Percentiles rank a stretch among this genome's conserved stretches.
Evolutionary conservation across 2,888 invertebrate species (phyloP).

Genomic region (Bruchidius siliquastri): DNA sequence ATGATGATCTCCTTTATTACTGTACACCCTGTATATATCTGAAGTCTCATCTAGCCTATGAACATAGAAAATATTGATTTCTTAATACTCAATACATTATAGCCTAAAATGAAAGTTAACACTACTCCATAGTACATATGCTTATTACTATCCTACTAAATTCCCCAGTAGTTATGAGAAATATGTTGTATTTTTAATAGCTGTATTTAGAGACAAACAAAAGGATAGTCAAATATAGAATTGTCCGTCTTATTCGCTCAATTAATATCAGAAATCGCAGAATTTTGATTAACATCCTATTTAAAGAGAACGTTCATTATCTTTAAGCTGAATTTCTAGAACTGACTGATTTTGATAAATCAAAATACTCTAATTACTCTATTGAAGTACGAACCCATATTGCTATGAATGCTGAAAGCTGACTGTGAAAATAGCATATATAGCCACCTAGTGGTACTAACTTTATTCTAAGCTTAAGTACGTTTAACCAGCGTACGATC

Average conservation of each 20-base stretch:
- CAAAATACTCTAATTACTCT: no score
- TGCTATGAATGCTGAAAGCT: background rate
- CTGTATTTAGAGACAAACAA: background rate
- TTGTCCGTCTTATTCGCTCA: no score
- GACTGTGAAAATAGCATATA: background rate
- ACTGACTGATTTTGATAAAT: no score
- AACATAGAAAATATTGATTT: background rate
- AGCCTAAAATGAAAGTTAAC: background rate
- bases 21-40: background rate
- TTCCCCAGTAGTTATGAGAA: background rate
- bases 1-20: background rate
- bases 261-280: no score
- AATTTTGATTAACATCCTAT: no score
- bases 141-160: background rate
- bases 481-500: background rate
- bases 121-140: background rate
- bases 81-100: background rate
- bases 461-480: constrained; percentile 6
- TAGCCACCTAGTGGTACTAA: constrained; percentile 1
- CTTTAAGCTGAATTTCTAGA: no score
- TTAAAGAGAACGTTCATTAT: no score
- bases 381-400: no score
- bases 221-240: no score
- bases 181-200: background rate
- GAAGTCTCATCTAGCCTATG: background rate